These are phyloP conservation scores for Neogobius melanostomus DNA, from an alignment of 2,113 vertebrate species.

Conservation along the genomic window DNA sequence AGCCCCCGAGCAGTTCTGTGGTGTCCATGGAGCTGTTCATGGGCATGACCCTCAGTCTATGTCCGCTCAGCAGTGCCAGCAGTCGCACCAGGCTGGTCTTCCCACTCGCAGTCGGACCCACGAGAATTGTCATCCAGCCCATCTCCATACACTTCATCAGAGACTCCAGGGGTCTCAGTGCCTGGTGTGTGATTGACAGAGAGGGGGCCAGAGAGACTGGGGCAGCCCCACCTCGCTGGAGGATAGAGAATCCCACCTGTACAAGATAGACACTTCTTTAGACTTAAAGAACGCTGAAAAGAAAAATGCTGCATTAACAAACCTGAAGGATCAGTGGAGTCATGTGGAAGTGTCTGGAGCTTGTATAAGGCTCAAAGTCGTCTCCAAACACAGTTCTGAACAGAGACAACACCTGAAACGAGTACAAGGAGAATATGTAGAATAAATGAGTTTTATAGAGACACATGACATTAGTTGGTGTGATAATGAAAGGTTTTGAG, in stretches of 20 bases:
- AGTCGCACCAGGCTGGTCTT: conserved; percentile 93
- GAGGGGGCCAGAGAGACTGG: conserved; percentile 76
- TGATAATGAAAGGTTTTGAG: too few species aligned
- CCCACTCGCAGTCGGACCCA: conserved; percentile 89
- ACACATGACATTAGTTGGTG: too few species aligned
- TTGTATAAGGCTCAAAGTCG: conserved; percentile 79
- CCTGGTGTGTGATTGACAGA: conserved; percentile 87
- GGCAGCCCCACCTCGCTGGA: conserved; percentile 82
- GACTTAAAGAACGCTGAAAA: background rate
- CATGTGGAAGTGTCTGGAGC: conserved; percentile 88
- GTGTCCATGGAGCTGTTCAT: conserved; percentile 98
- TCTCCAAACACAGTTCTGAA: conserved; percentile 87
- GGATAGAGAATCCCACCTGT: conserved; percentile 91
- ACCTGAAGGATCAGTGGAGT: conserved; percentile 93
- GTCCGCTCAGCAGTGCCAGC: conserved; percentile 89
- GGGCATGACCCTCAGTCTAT: conserved; percentile 88
- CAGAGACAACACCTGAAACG: conserved; percentile 80
- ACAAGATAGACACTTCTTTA: background rate
- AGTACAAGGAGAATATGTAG: background rate
- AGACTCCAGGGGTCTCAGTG: conserved; percentile 86
- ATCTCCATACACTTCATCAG: conserved; percentile 97
- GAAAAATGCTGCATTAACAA: conserved; percentile 9
- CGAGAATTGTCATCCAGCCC: conserved; percentile 96
- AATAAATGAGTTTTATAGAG: too few species aligned
- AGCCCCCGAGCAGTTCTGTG: conserved; percentile 94